These are phyloP conservation scores for Lophotis ruficrista DNA, from an alignment of 2,113 vertebrate species.

Conservation along the genomic window DNA sequence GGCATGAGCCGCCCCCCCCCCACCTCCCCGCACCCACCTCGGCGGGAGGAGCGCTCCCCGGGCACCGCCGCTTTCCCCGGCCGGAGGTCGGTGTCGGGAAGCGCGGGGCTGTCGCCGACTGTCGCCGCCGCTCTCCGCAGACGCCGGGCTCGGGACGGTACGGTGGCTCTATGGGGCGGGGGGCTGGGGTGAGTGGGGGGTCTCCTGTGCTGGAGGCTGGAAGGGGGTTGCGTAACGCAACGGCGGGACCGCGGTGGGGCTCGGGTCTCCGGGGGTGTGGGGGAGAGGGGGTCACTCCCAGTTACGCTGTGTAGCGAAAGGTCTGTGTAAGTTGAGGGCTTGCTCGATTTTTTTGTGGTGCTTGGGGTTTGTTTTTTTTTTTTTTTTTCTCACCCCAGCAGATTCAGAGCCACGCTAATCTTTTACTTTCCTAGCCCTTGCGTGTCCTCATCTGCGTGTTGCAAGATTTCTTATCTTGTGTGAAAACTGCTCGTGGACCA, in stretches of 20 bases:
- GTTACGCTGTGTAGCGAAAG: neutral
- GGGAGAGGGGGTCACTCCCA: neutral
- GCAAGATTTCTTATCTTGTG: neutral
- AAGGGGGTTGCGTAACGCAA: fast-evolving
- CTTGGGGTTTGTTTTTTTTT: no score
- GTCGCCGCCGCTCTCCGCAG: neutral
- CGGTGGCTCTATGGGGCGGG: neutral
- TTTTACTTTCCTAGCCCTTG: neutral
- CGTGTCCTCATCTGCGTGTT: no score
- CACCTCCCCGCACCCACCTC: no score
- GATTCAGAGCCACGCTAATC: neutral
- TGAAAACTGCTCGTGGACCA: neutral
- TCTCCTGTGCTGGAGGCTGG: no score
- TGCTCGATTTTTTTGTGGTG: neutral
- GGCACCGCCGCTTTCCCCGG: neutral
- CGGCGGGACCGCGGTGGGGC: neutral
- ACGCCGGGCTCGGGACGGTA: neutral
- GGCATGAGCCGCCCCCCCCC: neutral
- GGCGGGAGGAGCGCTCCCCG: neutral
- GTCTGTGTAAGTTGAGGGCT: neutral
- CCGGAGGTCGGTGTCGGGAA: neutral
- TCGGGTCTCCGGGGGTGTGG: neutral
- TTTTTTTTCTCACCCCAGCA: fast-evolving
- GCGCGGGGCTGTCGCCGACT: neutral
- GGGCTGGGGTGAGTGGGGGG: no score